Base-by-base conservation (phyloP, 2,113 vertebrate species). In the Camelus bactrianus region DNA sequence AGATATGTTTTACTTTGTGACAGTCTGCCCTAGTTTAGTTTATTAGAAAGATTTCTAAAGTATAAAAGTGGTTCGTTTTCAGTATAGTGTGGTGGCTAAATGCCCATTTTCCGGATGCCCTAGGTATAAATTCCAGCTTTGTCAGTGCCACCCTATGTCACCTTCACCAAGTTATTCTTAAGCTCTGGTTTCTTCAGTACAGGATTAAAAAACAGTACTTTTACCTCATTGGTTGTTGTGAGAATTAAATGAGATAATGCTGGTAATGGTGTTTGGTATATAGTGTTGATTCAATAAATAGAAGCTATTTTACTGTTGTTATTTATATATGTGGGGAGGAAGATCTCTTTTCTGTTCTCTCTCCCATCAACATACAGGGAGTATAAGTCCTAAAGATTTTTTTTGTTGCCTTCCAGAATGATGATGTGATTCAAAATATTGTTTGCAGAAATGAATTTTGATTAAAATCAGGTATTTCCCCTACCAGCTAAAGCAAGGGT, bases 161-260 rank as follows among this genome's bases (percentile, higher is more conserved):
- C 62, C 81, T 32, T 58, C 10, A 24, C 8, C 73, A 91, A 79
- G 64, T 82, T 65, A 48, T 38, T 58, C 42, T 86, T 54, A 70
- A 67, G 11, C 10, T 64, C 24, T 1, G 4, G 38, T 81, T 86
- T 77, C 58, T 70, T 94, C 54, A 6, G 19, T 24, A 42, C 38
- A 42, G 38, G 11, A 26, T 16, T 30, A 56, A 72, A 69, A 80
- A 65, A 64, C 8, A 4, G 64, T 62, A 70, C 19, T 58, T 90
- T 28, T 17, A 52, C 32, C 19, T 90, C 32, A 80, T 86, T 73
- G 38, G 12, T n/a, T 79, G 65, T 69, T 92, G 58, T 65, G 56
- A 89, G 42, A 95, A 92, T 60, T 58, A 79, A 92, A 38, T 93
- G 76, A 94, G 50, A 91, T 32, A 48, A 83, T 26, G 8, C 38